A percentile compares a stretch with the other conserved stretches of the same genome.
These are phyloP conservation scores for Clarias gariepinus DNA, from an alignment of 2,113 vertebrate genomes.

Conservation along the genomic window DNA sequence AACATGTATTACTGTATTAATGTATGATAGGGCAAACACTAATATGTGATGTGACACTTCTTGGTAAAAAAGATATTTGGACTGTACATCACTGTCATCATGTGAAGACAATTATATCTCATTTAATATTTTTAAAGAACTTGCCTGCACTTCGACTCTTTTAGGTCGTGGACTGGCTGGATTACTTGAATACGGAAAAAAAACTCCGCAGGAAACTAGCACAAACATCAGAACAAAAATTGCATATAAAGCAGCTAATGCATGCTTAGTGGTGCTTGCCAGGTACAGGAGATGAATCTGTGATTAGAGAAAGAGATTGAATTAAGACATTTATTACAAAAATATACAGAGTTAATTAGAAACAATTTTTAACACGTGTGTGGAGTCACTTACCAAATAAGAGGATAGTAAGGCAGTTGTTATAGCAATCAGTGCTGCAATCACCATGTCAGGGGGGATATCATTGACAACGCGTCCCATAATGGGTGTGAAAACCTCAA, in stretches of 20 bases:
- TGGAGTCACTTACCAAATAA: slow-evolving; percentile 83
- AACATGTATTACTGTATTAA: no score
- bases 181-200: slow-evolving; percentile 88
- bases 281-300: slow-evolving; percentile 95
- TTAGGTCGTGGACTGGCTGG: slow-evolving; percentile 85
- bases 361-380: neutral
- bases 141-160: slow-evolving; percentile 91
- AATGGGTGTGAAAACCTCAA: slow-evolving; percentile 96
- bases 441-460: slow-evolving; percentile 86
- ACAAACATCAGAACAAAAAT: slow-evolving; percentile 78
- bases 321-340: neutral
- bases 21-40: no score
- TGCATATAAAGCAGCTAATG: slow-evolving; percentile 76
- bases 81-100: neutral
- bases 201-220: slow-evolving; percentile 83
- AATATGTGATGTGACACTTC: neutral
- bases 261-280: slow-evolving; percentile 81
- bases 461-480: slow-evolving; percentile 93
- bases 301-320: neutral
- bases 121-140: neutral
- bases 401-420: slow-evolving; percentile 84
- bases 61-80: neutral
- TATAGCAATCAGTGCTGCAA: slow-evolving; percentile 82
- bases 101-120: neutral
- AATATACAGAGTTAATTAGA: neutral